phyloP scores from a whole-genome alignment of 2,113 vertebrate species.

The Coreoperca whiteheadi region DNA sequence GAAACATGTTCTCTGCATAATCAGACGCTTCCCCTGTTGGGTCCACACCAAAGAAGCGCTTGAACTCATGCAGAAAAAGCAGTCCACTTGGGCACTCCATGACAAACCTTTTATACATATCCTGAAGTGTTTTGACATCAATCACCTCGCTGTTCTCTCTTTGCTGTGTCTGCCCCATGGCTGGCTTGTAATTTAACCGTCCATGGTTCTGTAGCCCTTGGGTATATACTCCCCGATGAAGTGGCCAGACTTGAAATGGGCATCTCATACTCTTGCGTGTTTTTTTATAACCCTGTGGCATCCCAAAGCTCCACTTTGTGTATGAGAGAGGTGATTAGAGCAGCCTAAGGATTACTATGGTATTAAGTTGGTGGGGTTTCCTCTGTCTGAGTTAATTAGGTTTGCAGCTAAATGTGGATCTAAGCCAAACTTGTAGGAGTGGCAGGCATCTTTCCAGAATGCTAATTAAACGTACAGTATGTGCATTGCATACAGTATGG shows the following conservation, averaged over 20 bases:
- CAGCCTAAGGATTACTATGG: conserved; percentile 57
- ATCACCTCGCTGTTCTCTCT: conserved; percentile 68
- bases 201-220: conserved; percentile 34
- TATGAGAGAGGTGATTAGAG: conserved; percentile 57
- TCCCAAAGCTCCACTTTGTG: conserved; percentile 36
- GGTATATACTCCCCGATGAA: not conserved
- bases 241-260: not conserved
- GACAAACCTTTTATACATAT: conserved; percentile 85
- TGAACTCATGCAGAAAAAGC: conserved; percentile 84
- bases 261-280: not conserved
- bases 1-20: conserved; percentile 83
- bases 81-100: conserved; percentile 81
- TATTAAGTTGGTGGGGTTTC: conserved; percentile 53
- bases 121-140: conserved; percentile 80
- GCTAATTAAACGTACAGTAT: not conserved
- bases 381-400: conserved; percentile 26
- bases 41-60: conserved; percentile 83
- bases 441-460: not conserved
- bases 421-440: not conserved
- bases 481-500: not conserved
- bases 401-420: conserved; percentile 5
- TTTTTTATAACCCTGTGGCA: conserved; percentile 42
- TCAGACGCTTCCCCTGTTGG: conserved; percentile 79
- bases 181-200: conserved; percentile 14
- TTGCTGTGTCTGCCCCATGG: conserved; percentile 80